These are phyloP conservation scores for Schrankia costaestrigalis DNA, from an alignment of 2,888 invertebrate genomes.

Conservation along the genomic window DNA sequence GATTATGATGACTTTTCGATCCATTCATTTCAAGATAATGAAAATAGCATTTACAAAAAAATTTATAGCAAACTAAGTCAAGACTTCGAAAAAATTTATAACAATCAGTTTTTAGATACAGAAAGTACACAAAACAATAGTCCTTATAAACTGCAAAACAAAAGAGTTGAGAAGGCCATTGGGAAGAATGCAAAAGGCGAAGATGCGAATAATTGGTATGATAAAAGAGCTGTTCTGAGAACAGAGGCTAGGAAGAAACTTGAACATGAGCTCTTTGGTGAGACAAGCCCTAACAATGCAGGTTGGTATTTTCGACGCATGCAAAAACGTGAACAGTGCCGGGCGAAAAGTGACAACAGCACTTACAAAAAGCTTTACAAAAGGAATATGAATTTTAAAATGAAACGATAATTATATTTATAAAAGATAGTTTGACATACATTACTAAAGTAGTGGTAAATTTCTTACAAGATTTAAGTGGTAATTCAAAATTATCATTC, in stretches of 20 bases:
- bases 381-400: constrained; percentile 63
- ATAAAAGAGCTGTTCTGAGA: constrained; percentile 56
- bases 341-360: constrained; percentile 59
- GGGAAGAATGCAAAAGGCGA: constrained; percentile 25
- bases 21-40: constrained; percentile 48
- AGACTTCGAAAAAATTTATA: constrained; percentile 36
- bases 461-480: too few species aligned
- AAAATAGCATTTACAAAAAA: too few species aligned
- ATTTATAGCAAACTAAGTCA: constrained; percentile 33
- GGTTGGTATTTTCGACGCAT: constrained; percentile 75
- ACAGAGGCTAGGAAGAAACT: constrained; percentile 62
- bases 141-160: constrained; percentile 9
- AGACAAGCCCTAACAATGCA: constrained; percentile 53
- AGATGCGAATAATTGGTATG: constrained; percentile 58
- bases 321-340: constrained; percentile 70
- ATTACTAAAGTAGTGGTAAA: too few species aligned
- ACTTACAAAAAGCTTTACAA: constrained; percentile 56
- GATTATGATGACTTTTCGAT: constrained; percentile 62
- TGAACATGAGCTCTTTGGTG: constrained; percentile 59
- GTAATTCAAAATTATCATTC: too few species aligned
- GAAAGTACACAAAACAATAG: constrained; percentile 28
- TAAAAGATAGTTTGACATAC: neutral
- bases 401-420: constrained; percentile 49
- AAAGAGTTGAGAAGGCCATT: constrained; percentile 17
- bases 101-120: constrained; percentile 36